Evolutionary conservation across 2,797 vertebrate genomes (phyloP).

Genomic region (Thripadectes ignobilis): DNA sequence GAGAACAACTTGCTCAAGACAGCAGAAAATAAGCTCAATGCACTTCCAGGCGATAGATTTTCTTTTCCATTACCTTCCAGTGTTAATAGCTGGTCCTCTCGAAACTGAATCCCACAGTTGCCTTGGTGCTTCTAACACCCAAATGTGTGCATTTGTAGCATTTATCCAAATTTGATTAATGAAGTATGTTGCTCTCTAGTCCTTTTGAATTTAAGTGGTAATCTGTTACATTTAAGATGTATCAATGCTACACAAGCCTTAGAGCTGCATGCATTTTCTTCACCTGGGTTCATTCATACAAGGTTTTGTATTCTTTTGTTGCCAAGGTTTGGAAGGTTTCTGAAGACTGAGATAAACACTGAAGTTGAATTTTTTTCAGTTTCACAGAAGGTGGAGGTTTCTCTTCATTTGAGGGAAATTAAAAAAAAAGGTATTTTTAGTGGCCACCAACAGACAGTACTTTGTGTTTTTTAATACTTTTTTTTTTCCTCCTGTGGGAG

Average conservation of each 20-base stretch:
- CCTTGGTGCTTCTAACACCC: background rate
- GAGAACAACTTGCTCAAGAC: background rate
- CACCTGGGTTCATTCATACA: background rate
- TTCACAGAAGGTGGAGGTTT: background rate
- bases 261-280: background rate
- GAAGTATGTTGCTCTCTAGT: background rate
- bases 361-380: background rate
- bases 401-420: background rate
- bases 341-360: background rate
- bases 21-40: background rate
- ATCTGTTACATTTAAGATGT: background rate
- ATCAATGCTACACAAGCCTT: background rate
- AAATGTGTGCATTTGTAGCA: background rate
- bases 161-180: background rate
- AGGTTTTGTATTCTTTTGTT: background rate
- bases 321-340: background rate
- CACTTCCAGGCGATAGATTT: background rate
- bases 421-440: background rate
- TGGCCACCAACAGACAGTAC: background rate
- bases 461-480: background rate
- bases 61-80: background rate
- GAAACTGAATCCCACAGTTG: background rate
- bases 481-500: fast-evolving
- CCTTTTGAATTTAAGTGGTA: background rate
- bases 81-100: background rate